Evolutionary conservation across 2,797 vertebrate species (phyloP).

Genomic region (Peromyscus attwateri): DNA sequence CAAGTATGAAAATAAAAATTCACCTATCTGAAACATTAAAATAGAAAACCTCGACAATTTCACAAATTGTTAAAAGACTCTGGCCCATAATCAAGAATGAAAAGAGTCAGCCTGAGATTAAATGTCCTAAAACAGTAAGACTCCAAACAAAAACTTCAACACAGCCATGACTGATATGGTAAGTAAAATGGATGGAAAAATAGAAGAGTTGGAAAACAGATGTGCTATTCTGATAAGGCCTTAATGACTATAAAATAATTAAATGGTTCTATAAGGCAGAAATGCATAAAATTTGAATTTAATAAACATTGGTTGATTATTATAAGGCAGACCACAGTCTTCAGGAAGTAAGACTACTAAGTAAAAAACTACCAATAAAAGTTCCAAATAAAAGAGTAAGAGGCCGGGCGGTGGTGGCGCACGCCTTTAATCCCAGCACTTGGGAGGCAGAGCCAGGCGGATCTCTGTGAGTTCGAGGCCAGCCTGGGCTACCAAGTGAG

Average conservation of each 20-base stretch:
- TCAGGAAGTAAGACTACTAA: not conserved
- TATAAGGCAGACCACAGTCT: not conserved
- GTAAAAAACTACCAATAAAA: not conserved
- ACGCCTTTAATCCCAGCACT: no score
- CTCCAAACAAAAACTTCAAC: no score
- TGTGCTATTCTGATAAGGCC: not conserved
- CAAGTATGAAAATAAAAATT: not conserved
- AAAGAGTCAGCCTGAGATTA: not conserved
- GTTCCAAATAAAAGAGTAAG: not conserved
- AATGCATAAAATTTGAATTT: not conserved
- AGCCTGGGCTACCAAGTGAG: no score
- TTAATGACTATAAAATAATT: not conserved
- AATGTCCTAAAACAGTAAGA: not conserved
- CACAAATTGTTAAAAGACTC: not conserved
- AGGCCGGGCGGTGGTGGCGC: no score
- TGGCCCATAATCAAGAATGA: not conserved
- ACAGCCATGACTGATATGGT: not conserved
- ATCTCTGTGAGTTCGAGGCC: no score
- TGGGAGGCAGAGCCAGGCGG: no score
- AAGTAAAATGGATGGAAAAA: not conserved
- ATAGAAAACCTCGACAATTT: not conserved
- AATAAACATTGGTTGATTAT: not conserved
- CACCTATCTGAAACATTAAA: not conserved
- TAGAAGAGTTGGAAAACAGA: not conserved
- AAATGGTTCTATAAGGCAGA: not conserved